Evolutionary conservation across 2,113 vertebrate species (phyloP), one percentile per base, ranked within the genome.

Genomic region (Xiphophorus maculatus): DNA sequence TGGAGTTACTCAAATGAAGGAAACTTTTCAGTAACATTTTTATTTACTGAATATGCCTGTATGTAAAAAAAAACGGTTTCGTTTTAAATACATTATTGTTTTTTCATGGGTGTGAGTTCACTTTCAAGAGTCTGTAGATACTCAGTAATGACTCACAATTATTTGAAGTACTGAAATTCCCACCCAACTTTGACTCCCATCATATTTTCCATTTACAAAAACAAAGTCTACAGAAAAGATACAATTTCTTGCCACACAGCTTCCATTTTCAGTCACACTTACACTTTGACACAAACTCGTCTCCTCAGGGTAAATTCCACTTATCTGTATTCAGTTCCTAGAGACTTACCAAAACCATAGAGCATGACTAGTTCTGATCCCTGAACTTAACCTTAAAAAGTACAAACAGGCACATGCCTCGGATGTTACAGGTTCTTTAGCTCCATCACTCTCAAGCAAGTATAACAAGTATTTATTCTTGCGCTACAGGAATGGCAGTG

Each of bases 381-480:
- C 35, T 69, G 51, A 58, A 58, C 51, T n/a, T 58, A 48, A 25
- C n/a, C 30, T 62, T 14, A 40, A 3, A 28, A 32, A 40, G 37
- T 5, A 58, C 74, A 70, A 37, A 33, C 25, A 64, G 30, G 30
- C 4, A 75, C 30, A 29, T 61, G 64, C 29, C 79, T 63, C 19
- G 30, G 62, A 67, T 66, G 5, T 48, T 25, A 37, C 8, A 28
- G 33, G 15, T 68, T 78, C 58, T 66, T 79, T 19, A 35, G 62
- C 22, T 78, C 81, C 65, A 76, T 48, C 58, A 17, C 15, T 63
- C 60, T 29, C 27, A 76, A 90, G 83, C 85, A 32, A 89, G 85
- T 77, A 86, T 32, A 71, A 79, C 88, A 30, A 72, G 65, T 82
- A 76, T 84, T 76, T 76, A 79, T 58, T 73, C 66, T 68, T 0